Evolutionary conservation across 2,888 invertebrate species (phyloP), one percentile per base, ranked within the genome.

Genomic region (Zeuzera pyrina): DNA sequence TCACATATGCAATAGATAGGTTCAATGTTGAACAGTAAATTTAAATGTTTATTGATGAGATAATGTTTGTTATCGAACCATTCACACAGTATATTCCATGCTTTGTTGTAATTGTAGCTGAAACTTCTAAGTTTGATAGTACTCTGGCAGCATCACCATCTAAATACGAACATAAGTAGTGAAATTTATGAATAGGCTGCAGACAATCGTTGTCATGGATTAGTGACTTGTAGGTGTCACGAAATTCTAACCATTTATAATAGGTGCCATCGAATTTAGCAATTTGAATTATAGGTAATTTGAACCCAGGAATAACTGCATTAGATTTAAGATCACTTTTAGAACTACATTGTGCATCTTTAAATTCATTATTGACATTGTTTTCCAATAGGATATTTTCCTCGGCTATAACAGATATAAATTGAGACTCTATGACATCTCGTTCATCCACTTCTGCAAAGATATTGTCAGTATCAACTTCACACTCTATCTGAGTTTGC

Each of bases 131-230:
- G 14, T 26, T 23, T 8, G 11, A 10, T 2, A 35, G 27, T 2
- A 31, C 15, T 2, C 21, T 26, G 1, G 31, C 23, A 2, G 35
- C 31, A 4, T 24, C 29, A 3, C 35, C 35, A 12, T 35, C 35
- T 6, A 31, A 19, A 7, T 26, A 31, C 1, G 35, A 30, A 12
- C 8, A 12, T 2, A 30, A 16, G 12, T 34, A 34, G 15, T 35
- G 35, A 13, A 35, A 35, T n/a, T 35, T 35, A 12, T 35, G 13
- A 3, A 34, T 30, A 1, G 12, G 12, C 7, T 15, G 6, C 8
- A 49, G 41, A 4, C 35, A 40, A 2, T 33, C 24, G 16, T 35
- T 35, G 5, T 16, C 12, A 24, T 35, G 30, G 12, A 35, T 31
- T 2, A 35, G 19, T 10, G 30, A 31, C 8, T 27, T 13, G 14